Percentiles rank a stretch among this genome's conserved stretches.
phyloP scores from a whole-genome alignment of 35 echinoderm and acorn worm genomes.

The Amphiura filiformis region DNA sequence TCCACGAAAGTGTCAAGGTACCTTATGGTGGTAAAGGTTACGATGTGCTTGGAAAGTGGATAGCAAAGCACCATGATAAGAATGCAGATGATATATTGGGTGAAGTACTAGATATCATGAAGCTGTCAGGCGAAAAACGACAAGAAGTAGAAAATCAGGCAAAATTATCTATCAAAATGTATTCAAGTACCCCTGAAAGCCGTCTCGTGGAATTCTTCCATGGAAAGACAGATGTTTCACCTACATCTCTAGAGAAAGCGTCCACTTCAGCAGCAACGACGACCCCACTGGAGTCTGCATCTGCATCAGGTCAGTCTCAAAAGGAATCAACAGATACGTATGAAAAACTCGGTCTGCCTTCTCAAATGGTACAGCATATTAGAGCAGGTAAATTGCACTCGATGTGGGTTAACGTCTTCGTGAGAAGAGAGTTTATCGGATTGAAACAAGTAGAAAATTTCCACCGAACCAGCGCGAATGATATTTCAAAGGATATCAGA shows the following conservation, averaged over 20 bases:
- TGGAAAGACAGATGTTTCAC: not conserved
- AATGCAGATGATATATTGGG: not conserved
- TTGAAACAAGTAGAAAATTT: slow-evolving; percentile 18
- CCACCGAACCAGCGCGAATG: not conserved
- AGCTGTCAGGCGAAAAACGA: not conserved
- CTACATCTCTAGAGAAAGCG: not conserved
- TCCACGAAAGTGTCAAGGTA: slow-evolving; percentile 34
- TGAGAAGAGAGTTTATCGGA: not conserved
- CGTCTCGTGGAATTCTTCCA: not conserved
- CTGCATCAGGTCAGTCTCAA: not conserved
- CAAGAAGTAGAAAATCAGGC: not conserved
- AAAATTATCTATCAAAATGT: slow-evolving; percentile 42
- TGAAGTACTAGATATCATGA: slow-evolving; percentile 26
- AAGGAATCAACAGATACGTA: not conserved
- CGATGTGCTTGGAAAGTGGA: slow-evolving; percentile 29
- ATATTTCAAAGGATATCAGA: not conserved
- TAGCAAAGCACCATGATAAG: slow-evolving; percentile 20
- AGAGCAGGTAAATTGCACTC: not conserved
- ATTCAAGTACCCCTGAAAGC: not conserved
- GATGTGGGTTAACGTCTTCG: not conserved
- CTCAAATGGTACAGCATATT: not conserved
- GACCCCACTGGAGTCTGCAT: not conserved
- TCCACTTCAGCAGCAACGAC: not conserved
- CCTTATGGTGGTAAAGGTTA: not conserved
- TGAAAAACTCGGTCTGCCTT: not conserved